phyloP scores from a whole-genome alignment of 1,140 invertebrate genomes.

The Acromyrmex heyeri region DNA sequence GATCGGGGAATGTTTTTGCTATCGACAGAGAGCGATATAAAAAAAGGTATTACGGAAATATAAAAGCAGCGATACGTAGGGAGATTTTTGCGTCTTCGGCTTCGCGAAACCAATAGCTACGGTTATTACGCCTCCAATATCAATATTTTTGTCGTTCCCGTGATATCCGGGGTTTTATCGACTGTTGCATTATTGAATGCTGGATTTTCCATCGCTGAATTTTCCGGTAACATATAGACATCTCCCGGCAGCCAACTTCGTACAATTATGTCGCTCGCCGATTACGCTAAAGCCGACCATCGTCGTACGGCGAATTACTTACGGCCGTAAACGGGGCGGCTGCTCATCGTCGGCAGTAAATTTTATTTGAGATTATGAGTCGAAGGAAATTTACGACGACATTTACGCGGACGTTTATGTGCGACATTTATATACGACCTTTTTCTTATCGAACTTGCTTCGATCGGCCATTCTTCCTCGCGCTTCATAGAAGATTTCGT shows the following conservation, averaged over 20 bases:
- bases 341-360: conserved; percentile 32
- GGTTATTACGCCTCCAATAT: conserved; percentile 50
- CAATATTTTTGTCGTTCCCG: conserved; percentile 51
- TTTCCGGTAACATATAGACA: neutral
- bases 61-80: conserved; percentile 18
- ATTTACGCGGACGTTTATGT: conserved; percentile 47
- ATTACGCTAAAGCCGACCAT: neutral
- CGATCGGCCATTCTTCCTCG: neutral
- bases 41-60: conserved; percentile 31
- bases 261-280: conserved; percentile 29
- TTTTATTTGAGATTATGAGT: conserved; percentile 55
- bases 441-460: conserved; percentile 35
- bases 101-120: conserved; percentile 53
- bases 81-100: conserved; percentile 56
- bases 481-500: neutral
- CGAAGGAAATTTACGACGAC: conserved; percentile 44
- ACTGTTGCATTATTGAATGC: conserved; percentile 31
- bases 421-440: conserved; percentile 52
- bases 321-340: conserved; percentile 30
- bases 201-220: conserved; percentile 1
- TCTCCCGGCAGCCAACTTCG: neutral
- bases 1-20: neutral
- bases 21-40: neutral
- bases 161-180: conserved; percentile 51
- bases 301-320: conserved; percentile 12